Percentiles rank a stretch among this genome's conserved stretches.
These are phyloP conservation scores for Lasioglossum marginatum DNA, from an alignment of 2,888 invertebrate genomes.

Conservation along the genomic window DNA sequence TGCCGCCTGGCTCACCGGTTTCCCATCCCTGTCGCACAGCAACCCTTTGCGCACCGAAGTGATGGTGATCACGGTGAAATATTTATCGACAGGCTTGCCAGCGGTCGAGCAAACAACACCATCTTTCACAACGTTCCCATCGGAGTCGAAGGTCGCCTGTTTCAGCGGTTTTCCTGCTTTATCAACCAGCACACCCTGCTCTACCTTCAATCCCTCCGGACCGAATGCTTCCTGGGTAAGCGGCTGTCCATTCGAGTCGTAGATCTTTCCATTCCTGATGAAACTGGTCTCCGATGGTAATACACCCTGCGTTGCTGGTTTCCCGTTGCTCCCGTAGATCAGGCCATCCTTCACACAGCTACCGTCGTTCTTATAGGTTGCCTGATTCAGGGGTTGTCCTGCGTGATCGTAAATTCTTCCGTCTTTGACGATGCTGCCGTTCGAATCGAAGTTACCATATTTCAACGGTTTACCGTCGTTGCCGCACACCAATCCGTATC, in stretches of 20 bases:
- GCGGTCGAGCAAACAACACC: conserved; percentile 75
- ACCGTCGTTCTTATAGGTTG: conserved; percentile 73
- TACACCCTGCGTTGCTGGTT: conserved; percentile 76
- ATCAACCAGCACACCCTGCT: conserved; percentile 79
- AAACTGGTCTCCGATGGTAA: conserved; percentile 76
- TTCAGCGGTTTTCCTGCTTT: conserved; percentile 78
- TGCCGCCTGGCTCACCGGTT: conserved; percentile 74
- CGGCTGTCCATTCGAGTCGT: conserved; percentile 75
- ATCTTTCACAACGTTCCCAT: conserved; percentile 80
- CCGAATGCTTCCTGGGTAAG: conserved; percentile 82
- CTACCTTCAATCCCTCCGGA: conserved; percentile 78
- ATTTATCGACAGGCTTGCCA: conserved; percentile 81
- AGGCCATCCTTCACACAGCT: conserved; percentile 79
- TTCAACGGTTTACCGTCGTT: conserved; percentile 79
- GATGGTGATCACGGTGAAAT: conserved; percentile 77
- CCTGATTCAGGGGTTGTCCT: conserved; percentile 77
- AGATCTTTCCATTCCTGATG: conserved; percentile 78
- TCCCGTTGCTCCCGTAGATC: conserved; percentile 73
- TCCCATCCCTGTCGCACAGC: conserved; percentile 79
- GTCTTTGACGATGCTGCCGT: conserved; percentile 77
- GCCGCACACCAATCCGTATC: conserved; percentile 79
- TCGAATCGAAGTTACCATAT: conserved; percentile 76
- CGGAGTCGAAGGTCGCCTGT: conserved; percentile 76
- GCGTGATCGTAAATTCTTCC: conserved; percentile 78
- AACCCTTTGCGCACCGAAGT: conserved; percentile 77